phyloP scores from a whole-genome alignment of 2,888 invertebrate species.

The Malacosoma neustria region DNA sequence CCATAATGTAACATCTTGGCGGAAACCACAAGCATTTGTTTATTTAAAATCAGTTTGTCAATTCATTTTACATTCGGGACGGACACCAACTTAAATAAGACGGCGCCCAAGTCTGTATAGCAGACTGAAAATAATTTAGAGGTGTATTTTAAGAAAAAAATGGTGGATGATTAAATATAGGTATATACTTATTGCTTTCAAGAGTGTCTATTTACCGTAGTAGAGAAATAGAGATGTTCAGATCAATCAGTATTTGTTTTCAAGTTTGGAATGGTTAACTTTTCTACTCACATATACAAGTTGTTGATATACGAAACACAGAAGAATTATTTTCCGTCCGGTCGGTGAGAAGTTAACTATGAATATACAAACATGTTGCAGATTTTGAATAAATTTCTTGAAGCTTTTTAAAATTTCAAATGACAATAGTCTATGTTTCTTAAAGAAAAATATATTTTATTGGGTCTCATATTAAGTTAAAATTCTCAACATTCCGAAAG shows the following conservation, averaged over 20 bases:
- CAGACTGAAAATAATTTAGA: constrained; percentile 1
- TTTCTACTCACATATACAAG: too few species aligned
- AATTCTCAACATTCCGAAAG: too few species aligned
- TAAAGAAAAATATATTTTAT: too few species aligned
- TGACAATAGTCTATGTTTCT: too few species aligned
- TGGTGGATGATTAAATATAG: background rate
- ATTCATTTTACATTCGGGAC: background rate
- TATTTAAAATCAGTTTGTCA: background rate
- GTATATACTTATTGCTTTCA: constrained; percentile 1
- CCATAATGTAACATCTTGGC: background rate
- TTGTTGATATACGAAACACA: too few species aligned
- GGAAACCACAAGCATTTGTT: background rate
- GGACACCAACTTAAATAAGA: background rate
- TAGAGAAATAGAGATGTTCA: background rate
- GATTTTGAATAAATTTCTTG: too few species aligned
- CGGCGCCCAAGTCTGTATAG: background rate
- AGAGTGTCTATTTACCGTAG: constrained; percentile 3
- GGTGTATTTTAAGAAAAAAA: constrained; percentile 4
- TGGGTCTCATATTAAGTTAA: too few species aligned
- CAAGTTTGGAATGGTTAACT: background rate
- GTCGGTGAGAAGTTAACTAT: too few species aligned
- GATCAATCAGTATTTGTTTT: constrained; percentile 1
- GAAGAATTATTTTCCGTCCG: too few species aligned
- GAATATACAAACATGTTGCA: too few species aligned
- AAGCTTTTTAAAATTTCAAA: too few species aligned